These are phyloP conservation scores for Sapayoa aenigma DNA, from an alignment of 2,113 vertebrate genomes.

Conservation along the genomic window DNA sequence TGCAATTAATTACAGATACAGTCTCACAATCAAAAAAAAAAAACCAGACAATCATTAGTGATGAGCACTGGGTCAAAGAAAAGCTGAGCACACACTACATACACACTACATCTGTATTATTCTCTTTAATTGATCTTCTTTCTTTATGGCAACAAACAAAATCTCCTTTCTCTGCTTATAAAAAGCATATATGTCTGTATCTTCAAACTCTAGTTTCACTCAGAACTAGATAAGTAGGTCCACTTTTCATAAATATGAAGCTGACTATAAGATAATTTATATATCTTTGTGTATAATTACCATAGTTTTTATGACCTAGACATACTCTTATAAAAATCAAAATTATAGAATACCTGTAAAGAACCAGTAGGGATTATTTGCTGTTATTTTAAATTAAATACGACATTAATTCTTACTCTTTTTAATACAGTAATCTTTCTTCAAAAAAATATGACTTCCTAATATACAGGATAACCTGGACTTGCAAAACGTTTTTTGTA, in stretches of 20 bases:
- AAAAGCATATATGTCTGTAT: neutral
- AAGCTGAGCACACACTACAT: neutral
- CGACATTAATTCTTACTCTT: neutral
- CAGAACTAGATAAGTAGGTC: neutral
- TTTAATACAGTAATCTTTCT: neutral
- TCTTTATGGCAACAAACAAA: conserved; percentile 48
- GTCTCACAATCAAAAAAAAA: conserved; percentile 20
- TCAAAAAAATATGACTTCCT: neutral
- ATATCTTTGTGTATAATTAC: neutral
- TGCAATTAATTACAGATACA: conserved; percentile 62
- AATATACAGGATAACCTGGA: neutral
- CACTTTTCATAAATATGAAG: neutral
- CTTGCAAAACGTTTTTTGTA: neutral
- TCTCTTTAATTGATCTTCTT: conserved; percentile 26
- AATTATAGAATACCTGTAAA: neutral
- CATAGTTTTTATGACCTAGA: neutral
- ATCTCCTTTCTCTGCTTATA: neutral
- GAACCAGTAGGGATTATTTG: neutral
- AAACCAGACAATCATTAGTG: conserved; percentile 1
- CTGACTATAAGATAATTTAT: neutral
- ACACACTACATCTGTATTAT: neutral
- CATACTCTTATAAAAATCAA: neutral
- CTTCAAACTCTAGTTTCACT: neutral
- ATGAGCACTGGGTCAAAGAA: conserved; percentile 13
- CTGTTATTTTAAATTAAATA: neutral